phyloP scores from a whole-genome alignment of 2,888 invertebrate genomes.

The Cryptocephalus moraei region DNA sequence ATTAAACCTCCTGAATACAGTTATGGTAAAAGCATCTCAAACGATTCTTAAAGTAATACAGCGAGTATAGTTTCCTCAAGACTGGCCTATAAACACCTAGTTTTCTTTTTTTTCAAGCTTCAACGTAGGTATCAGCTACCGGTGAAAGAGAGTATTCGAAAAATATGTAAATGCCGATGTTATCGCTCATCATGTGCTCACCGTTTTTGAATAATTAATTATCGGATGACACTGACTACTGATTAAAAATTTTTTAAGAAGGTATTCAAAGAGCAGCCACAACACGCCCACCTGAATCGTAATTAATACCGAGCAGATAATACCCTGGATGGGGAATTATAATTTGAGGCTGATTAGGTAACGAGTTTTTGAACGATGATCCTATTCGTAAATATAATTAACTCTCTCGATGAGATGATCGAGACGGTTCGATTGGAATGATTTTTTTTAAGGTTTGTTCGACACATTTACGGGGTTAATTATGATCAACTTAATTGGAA shows the following conservation, averaged over 20 bases:
- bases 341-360: slow-evolving; percentile 9
- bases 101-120: too few species aligned
- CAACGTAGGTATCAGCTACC: slow-evolving; percentile 5
- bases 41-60: background rate
- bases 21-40: background rate
- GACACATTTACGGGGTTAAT: too few species aligned
- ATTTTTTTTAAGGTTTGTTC: too few species aligned
- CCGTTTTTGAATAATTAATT: slow-evolving; percentile 15
- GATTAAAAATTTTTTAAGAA: slow-evolving; percentile 9
- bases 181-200: slow-evolving; percentile 8
- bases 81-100: too few species aligned
- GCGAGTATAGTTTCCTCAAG: too few species aligned
- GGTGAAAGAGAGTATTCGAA: slow-evolving; percentile 3
- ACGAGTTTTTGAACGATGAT: slow-evolving; percentile 10
- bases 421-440: too few species aligned
- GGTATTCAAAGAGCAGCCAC: background rate
- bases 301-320: slow-evolving; percentile 14
- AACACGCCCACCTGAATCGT: slow-evolving; percentile 11
- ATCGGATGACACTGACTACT: slow-evolving; percentile 13
- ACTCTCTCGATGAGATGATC: too few species aligned
- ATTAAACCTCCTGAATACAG: background rate
- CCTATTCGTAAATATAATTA: too few species aligned
- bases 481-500: too few species aligned
- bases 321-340: slow-evolving; percentile 12
- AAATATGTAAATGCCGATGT: slow-evolving; percentile 5